Percentiles rank a stretch among this genome's conserved stretches.
phyloP scores from a whole-genome alignment of 2,797 vertebrate genomes.

The Hydrophis major region DNA sequence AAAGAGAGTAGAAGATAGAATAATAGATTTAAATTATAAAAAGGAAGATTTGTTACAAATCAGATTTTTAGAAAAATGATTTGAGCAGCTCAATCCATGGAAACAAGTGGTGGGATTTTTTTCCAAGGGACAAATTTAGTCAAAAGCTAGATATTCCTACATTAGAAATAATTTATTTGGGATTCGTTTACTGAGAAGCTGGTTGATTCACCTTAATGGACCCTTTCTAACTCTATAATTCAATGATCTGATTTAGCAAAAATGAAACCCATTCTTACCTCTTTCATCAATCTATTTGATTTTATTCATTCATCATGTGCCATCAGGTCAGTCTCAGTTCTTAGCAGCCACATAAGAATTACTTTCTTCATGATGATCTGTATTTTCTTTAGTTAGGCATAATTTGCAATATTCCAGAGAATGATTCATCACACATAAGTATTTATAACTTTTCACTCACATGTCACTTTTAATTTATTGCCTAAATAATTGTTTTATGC shows the following conservation, averaged over 20 bases:
- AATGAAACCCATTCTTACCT: slow-evolving; percentile 24
- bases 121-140: background rate
- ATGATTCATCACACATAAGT: background rate
- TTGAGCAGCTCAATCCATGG: background rate
- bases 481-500: background rate
- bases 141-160: background rate
- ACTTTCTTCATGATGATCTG: background rate
- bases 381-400: background rate
- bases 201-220: background rate
- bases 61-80: background rate
- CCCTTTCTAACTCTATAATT: background rate
- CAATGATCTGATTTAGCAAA: slow-evolving; percentile 19
- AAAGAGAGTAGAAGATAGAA: background rate
- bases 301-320: background rate
- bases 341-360: background rate
- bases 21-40: background rate
- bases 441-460: background rate
- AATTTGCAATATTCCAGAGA: background rate
- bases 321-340: background rate
- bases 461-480: slow-evolving; percentile 10
- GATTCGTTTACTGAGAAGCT: background rate
- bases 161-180: background rate
- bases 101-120: background rate
- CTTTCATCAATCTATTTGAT: background rate
- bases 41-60: background rate